Evolutionary conservation across 2,888 invertebrate genomes (phyloP).

Genomic region (Kryphioiulus occultus): DNA sequence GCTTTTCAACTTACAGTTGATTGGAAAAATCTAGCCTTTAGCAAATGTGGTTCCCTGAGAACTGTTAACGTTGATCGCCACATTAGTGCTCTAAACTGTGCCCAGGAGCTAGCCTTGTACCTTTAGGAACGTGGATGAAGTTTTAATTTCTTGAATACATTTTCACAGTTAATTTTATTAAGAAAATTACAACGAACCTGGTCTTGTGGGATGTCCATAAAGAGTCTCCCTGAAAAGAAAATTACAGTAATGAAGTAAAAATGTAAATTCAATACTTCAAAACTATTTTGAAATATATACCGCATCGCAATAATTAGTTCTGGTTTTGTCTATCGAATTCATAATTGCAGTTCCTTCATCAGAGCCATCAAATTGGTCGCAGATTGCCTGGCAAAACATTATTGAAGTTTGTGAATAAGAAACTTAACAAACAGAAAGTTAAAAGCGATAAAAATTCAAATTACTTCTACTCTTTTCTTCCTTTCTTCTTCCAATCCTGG

Average conservation of each 20-base stretch:
- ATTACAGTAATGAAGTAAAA: background rate
- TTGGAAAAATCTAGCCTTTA: conserved; percentile 87
- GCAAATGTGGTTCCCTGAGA: conserved; percentile 87
- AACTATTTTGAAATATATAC: background rate
- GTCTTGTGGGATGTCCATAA: conserved; percentile 40
- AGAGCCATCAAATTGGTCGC: conserved; percentile 59
- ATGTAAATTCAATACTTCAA: background rate
- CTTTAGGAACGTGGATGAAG: conserved; percentile 37
- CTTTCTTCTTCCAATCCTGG: conserved; percentile 63
- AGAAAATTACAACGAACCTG: background rate
- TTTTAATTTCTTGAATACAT: background rate
- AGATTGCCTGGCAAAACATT: conserved; percentile 58
- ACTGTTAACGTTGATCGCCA: conserved; percentile 91
- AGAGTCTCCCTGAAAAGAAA: background rate
- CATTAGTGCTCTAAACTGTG: conserved; percentile 86
- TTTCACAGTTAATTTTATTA: background rate
- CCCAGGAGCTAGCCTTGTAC: conserved; percentile 86
- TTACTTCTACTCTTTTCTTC: conserved; percentile 58
- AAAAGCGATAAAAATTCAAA: background rate
- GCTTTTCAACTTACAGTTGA: conserved; percentile 75
- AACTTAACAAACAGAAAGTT: background rate
- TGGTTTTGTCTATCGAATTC: conserved; percentile 36
- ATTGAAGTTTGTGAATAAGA: background rate
- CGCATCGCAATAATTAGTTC: background rate
- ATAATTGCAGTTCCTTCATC: conserved; percentile 54